Percentiles rank a stretch among this genome's conserved stretches.
phyloP scores from a whole-genome alignment of 2,888 invertebrate species.

The Chromoteleia sp. region DNA sequence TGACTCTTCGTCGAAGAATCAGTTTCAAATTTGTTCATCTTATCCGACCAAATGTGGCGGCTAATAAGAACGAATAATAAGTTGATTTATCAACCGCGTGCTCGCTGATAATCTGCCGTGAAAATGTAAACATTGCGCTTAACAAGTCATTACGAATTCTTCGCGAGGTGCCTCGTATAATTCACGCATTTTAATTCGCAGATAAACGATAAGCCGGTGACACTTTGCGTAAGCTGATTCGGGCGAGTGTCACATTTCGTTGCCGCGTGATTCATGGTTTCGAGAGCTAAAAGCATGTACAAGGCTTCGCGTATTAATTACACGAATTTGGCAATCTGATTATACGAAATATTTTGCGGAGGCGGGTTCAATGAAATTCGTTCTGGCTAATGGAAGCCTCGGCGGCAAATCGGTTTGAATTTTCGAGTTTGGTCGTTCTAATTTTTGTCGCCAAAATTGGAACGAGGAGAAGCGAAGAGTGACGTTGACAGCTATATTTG shows the following conservation, averaged over 20 bases:
- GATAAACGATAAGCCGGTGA: slow-evolving; percentile 66
- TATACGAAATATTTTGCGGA: slow-evolving; percentile 27
- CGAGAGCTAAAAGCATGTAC: slow-evolving; percentile 36
- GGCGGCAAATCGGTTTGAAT: not conserved
- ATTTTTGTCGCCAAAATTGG: too few relatives aligned
- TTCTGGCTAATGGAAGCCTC: slow-evolving; percentile 2
- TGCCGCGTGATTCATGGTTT: slow-evolving; percentile 56
- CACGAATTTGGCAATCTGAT: slow-evolving; percentile 60
- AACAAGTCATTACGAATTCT: slow-evolving; percentile 60
- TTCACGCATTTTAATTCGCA: slow-evolving; percentile 64
- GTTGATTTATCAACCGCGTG: slow-evolving; percentile 25
- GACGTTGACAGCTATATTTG: too few relatives aligned
- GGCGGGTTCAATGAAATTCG: slow-evolving; percentile 21
- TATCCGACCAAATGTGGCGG: slow-evolving; percentile 4
- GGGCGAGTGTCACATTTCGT: slow-evolving; percentile 56
- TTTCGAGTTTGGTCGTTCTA: not conserved
- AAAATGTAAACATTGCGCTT: slow-evolving; percentile 52
- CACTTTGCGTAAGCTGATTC: slow-evolving; percentile 61
- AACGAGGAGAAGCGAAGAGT: too few relatives aligned
- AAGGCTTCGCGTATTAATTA: slow-evolving; percentile 64
- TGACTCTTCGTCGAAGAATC: too few relatives aligned
- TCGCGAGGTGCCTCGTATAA: slow-evolving; percentile 32
- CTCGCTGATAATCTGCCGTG: slow-evolving; percentile 17
- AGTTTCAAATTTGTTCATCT: too few relatives aligned
- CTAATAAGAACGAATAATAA: not conserved